Evolutionary conservation across 2,888 invertebrate species (phyloP), one percentile per base, ranked within the genome.

Genomic region (Mongoloraphidia duomilia): DNA sequence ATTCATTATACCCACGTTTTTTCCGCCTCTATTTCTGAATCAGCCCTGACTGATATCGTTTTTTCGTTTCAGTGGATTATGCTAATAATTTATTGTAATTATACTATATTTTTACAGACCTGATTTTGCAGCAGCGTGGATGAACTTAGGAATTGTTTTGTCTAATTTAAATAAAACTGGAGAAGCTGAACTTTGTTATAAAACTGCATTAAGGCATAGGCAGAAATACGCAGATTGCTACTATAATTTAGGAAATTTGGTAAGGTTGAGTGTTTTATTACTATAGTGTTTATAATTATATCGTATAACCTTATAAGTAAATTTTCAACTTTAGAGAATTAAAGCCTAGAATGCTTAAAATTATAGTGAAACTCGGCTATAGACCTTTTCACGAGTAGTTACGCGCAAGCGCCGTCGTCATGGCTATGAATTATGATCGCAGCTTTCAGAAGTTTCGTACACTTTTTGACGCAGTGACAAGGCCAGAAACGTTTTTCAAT

Each of bases 121-220:
- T 35, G 84, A 88, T 63, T 96, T 95, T 70, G 86, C 95, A 2
- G 86, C 93, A 0, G 96, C 95, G 0, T 97, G 95, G 95, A 96
- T 96, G 95, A 97, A 97, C 69, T 73, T 96, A 47, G 96, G 95
- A 12, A 95, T 96, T 57, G 88, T 94, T 34, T 75, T 92, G 54
- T 83, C 91, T 1, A 77, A 80, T 38, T 71, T 82, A 45, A 78
- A 81, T 56, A 77, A 82, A 52, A 77, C 77, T 53, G 65, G 74
- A 2, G 82, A 85, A 60, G 85, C 95, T 0, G 78, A 88, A 60
- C 62, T 65, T 13, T 87, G 92, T 58, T 96, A 95, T 63, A 69
- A 76, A 57, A 83, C 74, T 47, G 95, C 96, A 1, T 68, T 96
- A 4, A 72, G 69, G 35, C 77, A 84, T 63, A 75, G 93, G 39